Evolutionary conservation across 2,888 invertebrate genomes (phyloP).

Genomic region (Ophioninae sp.): DNA sequence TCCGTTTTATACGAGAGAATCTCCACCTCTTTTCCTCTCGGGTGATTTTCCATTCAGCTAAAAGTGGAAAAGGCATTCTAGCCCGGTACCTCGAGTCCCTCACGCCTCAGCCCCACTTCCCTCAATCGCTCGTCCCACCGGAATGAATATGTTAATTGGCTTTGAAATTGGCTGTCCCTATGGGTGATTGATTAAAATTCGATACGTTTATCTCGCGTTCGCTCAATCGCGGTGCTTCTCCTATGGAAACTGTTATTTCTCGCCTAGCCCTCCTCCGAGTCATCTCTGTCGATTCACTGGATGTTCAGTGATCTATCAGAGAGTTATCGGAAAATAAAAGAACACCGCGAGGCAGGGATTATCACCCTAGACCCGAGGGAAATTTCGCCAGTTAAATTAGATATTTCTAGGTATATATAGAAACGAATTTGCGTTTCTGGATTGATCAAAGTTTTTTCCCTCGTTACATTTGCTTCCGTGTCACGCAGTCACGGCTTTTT

Average conservation of each 20-base stretch:
- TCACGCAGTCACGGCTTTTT: neutral
- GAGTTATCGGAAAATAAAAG: conserved; percentile 56
- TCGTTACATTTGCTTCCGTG: conserved; percentile 3
- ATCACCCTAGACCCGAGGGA: conserved; percentile 48
- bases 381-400: conserved; percentile 54
- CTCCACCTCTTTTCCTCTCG: conserved; percentile 30
- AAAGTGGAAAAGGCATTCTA: conserved; percentile 61
- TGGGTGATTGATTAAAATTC: conserved; percentile 80
- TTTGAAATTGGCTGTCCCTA: conserved; percentile 78
- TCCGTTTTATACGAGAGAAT: conserved; percentile 34
- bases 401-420: neutral
- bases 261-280: conserved; percentile 11
- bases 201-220: conserved; percentile 73
- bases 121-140: conserved; percentile 59
- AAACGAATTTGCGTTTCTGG: neutral
- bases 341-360: conserved; percentile 42
- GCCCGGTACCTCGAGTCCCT: neutral
- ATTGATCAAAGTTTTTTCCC: conserved; percentile 24
- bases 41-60: conserved; percentile 59
- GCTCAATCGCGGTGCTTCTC: conserved; percentile 22
- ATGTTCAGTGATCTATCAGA: conserved; percentile 54
- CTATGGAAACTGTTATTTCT: conserved; percentile 45
- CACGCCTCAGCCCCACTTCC: neutral
- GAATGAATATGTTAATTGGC: conserved; percentile 80
- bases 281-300: conserved; percentile 50